Conservation (phyloP, 2,113 vertebrate genomes). For the Sinocyclocheilus anophthalmus region DNA sequence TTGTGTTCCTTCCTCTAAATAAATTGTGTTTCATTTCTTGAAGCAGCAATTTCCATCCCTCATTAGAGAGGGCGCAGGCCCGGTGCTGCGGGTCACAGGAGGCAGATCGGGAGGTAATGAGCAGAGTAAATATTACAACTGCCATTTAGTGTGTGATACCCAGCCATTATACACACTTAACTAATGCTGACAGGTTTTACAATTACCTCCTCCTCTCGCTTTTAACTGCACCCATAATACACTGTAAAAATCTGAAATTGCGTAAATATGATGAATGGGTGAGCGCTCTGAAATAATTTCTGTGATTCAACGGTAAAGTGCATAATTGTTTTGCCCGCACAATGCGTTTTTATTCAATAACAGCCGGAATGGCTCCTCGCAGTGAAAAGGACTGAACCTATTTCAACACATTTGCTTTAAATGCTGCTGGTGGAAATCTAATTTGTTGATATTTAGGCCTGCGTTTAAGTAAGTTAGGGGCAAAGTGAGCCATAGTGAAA, state of each 20-base stretch:
- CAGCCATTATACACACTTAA: constrained; percentile 82
- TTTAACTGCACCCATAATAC: constrained; percentile 63
- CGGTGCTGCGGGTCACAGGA: constrained; percentile 92
- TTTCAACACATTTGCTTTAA: constrained; percentile 56
- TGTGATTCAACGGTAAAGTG: constrained; percentile 6
- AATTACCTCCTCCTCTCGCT: constrained; percentile 80
- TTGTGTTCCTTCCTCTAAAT: constrained; percentile 62
- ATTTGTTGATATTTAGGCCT: constrained; percentile 41
- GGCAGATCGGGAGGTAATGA: constrained; percentile 85
- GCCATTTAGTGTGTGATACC: constrained; percentile 83
- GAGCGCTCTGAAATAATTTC: constrained; percentile 62
- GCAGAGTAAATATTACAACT: constrained; percentile 94
- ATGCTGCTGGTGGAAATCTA: constrained; percentile 33
- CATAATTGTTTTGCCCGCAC: constrained; percentile 52
- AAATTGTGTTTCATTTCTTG: constrained; percentile 62
- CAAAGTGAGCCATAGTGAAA: constrained; percentile 25
- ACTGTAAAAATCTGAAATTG: constrained; percentile 56
- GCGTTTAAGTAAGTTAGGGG: constrained; percentile 29
- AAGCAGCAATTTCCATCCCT: constrained; percentile 94
- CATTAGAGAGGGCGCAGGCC: constrained; percentile 86
- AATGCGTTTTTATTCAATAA: constrained; percentile 55
- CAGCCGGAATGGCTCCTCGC: constrained; percentile 24
- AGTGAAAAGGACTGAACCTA: constrained; percentile 44
- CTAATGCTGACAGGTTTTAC: constrained; percentile 81
- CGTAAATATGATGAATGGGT: constrained; percentile 79